These are phyloP conservation scores for Gnathonemus longibarbis DNA, from an alignment of 2,113 vertebrate species.

Conservation along the genomic window DNA sequence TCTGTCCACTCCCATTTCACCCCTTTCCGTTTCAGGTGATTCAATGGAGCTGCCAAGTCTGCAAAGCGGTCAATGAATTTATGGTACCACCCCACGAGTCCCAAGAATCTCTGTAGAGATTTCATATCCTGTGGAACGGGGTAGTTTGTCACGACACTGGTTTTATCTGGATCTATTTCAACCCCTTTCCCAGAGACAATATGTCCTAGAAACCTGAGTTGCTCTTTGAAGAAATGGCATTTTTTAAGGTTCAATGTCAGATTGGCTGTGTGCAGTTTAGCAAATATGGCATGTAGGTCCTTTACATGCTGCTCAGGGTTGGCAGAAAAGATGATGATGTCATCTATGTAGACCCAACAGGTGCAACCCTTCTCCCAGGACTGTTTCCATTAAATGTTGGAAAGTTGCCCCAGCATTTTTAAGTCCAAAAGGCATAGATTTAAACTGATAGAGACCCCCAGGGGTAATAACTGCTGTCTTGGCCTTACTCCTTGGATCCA, in stretches of 20 bases:
- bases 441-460: neutral
- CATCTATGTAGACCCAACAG: neutral
- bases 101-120: conserved; percentile 18
- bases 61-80: conserved; percentile 20
- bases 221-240: too few species aligned
- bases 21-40: neutral
- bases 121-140: neutral
- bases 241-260: conserved; percentile 13
- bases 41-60: neutral
- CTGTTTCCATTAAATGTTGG: neutral
- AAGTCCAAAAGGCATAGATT: neutral
- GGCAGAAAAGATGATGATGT: neutral
- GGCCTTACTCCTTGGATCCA: neutral
- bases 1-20: conserved; percentile 16
- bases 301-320: neutral
- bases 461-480: neutral
- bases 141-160: neutral
- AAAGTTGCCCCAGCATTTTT: neutral
- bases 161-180: neutral
- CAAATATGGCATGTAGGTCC: neutral
- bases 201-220: conserved; percentile 14
- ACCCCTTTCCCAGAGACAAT: neutral
- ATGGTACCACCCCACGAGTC: conserved; percentile 24
- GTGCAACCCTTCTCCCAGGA: too few species aligned
- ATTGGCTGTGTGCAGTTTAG: neutral